Base-by-base conservation (phyloP, 2,888 invertebrate species). In the Rhaphigaster nebulosa region DNA sequence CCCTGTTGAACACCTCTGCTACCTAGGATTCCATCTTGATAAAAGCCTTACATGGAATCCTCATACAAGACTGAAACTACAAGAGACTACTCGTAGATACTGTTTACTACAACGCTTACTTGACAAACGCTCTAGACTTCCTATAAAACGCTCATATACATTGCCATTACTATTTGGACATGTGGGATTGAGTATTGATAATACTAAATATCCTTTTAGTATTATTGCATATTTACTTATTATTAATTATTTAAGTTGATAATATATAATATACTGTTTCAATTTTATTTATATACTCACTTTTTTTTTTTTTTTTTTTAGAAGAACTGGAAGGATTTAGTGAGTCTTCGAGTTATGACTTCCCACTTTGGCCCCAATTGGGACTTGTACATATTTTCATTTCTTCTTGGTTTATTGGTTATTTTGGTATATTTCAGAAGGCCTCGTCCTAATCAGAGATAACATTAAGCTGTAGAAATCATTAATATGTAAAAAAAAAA, bases 361-460 rank as follows among this genome's bases (percentile, higher is more conserved):
- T 96, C 96, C 91, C 94, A 96, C 88, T 94, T 98, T 90, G 96
- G 97, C 29, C 96, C 97, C 65, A 98, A 98, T 94, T 99, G 99
- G 99, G 99, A 99, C 94, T 95, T 99, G 90, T 98, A 98, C 94
- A 95, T 98, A 93, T 97, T 99, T 93, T 97, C 97, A 41, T 94
- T 96, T 87, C 94, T 99, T 52, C 96, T 97, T 13, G 96, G 97
- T 26, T 94, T 98, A n/a, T 94, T 99, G 88, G 98, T 97, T 52
- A 94, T 97, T 26, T 95, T 98, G 89, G 95, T 98, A 92, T 97
- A 97, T 94, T 96, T 97, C 93, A 95, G 98, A 91, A 95, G 97
- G 92, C 94, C 94, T 80, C 94, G 94, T 91, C 94, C 94, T 20
- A 76, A 90, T 54, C 87, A 90, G 60, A 91, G 91, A 90, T 91